phyloP scores from a whole-genome alignment of 2,797 vertebrate species.

The Sebastes melanostomus region DNA sequence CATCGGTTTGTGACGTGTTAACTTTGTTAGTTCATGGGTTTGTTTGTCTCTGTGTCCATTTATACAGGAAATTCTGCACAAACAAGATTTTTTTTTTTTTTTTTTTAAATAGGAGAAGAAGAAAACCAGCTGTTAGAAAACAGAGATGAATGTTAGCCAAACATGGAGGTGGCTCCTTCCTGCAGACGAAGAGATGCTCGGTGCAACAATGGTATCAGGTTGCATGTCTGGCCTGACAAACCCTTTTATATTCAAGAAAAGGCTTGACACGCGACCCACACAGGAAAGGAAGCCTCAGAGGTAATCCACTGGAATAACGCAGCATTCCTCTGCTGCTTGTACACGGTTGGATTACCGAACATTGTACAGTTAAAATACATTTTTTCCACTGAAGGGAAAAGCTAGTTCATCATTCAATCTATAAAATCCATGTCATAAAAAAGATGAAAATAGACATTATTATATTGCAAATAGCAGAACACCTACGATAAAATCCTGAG shows the following conservation, averaged over 20 bases:
- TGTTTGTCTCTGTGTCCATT: slow-evolving; percentile 9
- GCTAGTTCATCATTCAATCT: not conserved
- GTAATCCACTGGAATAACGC: slow-evolving; percentile 27
- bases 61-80: slow-evolving; percentile 11
- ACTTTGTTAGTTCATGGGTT: slow-evolving; percentile 17
- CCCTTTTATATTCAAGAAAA: slow-evolving; percentile 30
- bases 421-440: not conserved
- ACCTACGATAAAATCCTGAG: not conserved
- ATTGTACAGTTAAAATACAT: not conserved
- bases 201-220: slow-evolving; percentile 26
- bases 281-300: slow-evolving; percentile 36
- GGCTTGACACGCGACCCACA: slow-evolving; percentile 8
- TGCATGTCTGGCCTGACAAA: slow-evolving; percentile 28
- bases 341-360: not conserved
- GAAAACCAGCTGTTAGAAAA: not conserved
- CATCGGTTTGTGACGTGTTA: slow-evolving; percentile 15
- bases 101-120: not conserved
- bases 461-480: not conserved
- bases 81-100: not conserved
- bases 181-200: slow-evolving; percentile 12
- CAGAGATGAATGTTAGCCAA: slow-evolving; percentile 33
- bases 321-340: not conserved
- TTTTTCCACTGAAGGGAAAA: not conserved
- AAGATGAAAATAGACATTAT: not conserved
- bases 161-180: slow-evolving; percentile 37